Percentiles rank a stretch among this genome's conserved stretches.
phyloP scores from a whole-genome alignment of 2,888 invertebrate species.

The Polia nebulosa region DNA sequence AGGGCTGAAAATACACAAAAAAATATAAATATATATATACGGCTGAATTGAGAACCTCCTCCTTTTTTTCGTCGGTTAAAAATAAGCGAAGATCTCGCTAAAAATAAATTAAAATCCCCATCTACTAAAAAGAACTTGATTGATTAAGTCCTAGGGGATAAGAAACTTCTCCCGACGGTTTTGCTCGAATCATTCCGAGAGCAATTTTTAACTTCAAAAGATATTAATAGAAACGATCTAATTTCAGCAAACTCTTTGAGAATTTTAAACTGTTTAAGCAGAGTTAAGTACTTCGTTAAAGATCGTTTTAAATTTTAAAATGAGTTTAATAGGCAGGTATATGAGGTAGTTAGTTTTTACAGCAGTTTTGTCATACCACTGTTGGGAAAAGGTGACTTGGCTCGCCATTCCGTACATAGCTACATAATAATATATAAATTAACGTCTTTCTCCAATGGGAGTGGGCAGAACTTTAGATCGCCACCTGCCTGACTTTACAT shows the following conservation, averaged over 20 bases:
- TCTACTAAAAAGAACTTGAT: constrained; percentile 32
- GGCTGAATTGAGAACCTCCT: too few species aligned
- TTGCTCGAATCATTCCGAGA: constrained; percentile 15
- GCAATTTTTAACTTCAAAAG: constrained; percentile 17
- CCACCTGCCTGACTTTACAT: too few species aligned
- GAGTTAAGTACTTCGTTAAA: not conserved
- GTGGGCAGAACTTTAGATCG: too few species aligned
- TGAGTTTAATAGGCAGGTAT: too few species aligned
- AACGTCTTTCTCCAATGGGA: too few species aligned
- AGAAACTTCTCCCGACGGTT: not conserved
- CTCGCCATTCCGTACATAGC: not conserved
- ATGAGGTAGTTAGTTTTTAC: not conserved
- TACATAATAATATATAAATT: too few species aligned
- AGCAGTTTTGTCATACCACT: not conserved
- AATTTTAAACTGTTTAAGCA: constrained; percentile 2
- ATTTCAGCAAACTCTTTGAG: constrained; percentile 5
- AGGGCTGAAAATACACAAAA: too few species aligned
- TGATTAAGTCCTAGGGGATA: constrained; percentile 39
- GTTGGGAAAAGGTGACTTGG: not conserved
- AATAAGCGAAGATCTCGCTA: not conserved
- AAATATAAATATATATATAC: not conserved
- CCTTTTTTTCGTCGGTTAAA: too few species aligned
- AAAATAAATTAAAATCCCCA: constrained; percentile 45
- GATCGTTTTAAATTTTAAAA: constrained; percentile 6
- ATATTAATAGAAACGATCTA: constrained; percentile 7